Evolutionary conservation across 2,888 invertebrate genomes (phyloP).

Genomic region (Zele albiditarsus): DNA sequence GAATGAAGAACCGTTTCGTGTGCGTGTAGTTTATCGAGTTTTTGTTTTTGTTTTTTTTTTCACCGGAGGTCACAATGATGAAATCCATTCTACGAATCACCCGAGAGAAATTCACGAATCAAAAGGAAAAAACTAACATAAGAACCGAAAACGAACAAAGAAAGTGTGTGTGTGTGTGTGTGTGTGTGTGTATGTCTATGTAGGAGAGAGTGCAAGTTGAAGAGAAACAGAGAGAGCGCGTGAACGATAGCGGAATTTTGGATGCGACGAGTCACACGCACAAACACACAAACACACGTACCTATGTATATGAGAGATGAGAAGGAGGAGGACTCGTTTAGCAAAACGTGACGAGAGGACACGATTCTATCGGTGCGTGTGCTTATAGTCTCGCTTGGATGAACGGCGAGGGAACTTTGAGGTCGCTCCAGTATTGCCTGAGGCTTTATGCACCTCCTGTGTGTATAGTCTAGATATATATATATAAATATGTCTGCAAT

Average conservation of each 20-base stretch:
- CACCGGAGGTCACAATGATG: slow-evolving; percentile 10
- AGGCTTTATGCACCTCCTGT: slow-evolving; percentile 11
- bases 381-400: slow-evolving; percentile 26
- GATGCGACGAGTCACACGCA: slow-evolving; percentile 1
- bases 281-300: not conserved
- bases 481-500: not conserved
- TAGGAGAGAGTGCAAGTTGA: not conserved
- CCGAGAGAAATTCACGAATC: not conserved
- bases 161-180: no score
- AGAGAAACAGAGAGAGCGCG: not conserved
- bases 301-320: slow-evolving; percentile 13
- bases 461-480: not conserved
- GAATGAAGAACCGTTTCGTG: not conserved
- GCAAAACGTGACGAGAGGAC: slow-evolving; percentile 34
- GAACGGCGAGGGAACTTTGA: slow-evolving; percentile 19
- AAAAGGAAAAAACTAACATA: not conserved
- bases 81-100: not conserved
- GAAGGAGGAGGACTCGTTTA: slow-evolving; percentile 30
- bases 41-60: no score
- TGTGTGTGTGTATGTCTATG: not conserved
- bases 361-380: slow-evolving; percentile 34
- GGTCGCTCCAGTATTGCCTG: slow-evolving; percentile 13
- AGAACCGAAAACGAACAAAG: not conserved
- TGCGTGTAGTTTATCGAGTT: not conserved
- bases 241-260: not conserved